phyloP scores from a whole-genome alignment of 1,140 invertebrate species.

The Drosophila willistoni region DNA sequence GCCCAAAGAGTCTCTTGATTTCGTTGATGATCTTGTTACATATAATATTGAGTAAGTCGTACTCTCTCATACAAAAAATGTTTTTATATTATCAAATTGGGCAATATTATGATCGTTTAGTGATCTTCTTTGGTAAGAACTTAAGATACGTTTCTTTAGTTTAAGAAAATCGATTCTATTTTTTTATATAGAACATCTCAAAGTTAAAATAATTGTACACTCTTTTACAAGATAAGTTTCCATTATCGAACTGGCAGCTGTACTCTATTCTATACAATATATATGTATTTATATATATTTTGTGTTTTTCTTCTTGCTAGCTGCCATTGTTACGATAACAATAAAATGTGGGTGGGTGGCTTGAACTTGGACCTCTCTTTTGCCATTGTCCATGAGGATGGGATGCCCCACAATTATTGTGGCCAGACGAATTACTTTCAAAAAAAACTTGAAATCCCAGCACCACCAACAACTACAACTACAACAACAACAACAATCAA shows the following conservation, averaged over 20 bases:
- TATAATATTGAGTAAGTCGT: too few relatives aligned
- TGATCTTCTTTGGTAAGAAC: too few relatives aligned
- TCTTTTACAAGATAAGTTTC: background rate
- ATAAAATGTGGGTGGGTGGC: constrained; percentile 77
- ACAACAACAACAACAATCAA: background rate
- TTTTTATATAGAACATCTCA: too few relatives aligned
- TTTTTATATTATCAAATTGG: too few relatives aligned
- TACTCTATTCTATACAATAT: constrained; percentile 30
- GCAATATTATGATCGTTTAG: too few relatives aligned
- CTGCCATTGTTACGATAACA: constrained; percentile 77
- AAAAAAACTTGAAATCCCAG: constrained; percentile 53
- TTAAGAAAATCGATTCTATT: too few relatives aligned
- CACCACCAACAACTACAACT: background rate
- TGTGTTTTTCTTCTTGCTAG: constrained; percentile 25
- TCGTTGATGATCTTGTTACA: constrained; percentile 17
- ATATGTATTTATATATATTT: constrained; percentile 13
- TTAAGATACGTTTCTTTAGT: too few relatives aligned
- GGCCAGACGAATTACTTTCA: constrained; percentile 75
- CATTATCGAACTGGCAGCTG: constrained; percentile 55
- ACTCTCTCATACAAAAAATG: too few relatives aligned
- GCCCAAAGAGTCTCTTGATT: constrained; percentile 3
- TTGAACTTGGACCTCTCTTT: constrained; percentile 74
- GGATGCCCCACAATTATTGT: constrained; percentile 66
- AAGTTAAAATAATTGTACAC: too few relatives aligned
- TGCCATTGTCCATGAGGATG: constrained; percentile 36